Evolutionary conservation across 35 echinoderm and acorn worm genomes (phyloP), one percentile per base, ranked within the genome.

Genomic region (Ophiothrix spiculata): DNA sequence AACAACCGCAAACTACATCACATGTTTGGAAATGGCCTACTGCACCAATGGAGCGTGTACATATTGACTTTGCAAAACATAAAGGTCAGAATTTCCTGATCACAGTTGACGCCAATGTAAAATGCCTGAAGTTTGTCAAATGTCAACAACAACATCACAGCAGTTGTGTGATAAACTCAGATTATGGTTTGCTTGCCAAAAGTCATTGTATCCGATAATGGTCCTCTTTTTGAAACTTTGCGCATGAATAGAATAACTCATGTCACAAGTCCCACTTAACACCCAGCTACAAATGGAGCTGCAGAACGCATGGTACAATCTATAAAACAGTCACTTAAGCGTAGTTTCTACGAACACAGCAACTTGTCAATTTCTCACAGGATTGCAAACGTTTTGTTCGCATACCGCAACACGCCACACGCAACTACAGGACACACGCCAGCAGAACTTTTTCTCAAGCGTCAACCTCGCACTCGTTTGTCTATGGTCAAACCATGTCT

Each of bases 101-200:
- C 4, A 80, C 84, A 6, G 88, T 94, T 13, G 84, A 94, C 33
- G 78, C 83, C 25, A 80, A 87, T 75, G 80, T 36, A 32, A 90
- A 91, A 64, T 94, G 84, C 85, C 79, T 36, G 88, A 94, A 45
- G 88, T 90, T 29, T 69, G 89, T 64, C 25, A 38, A 17, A 93
- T 86, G 87, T 64, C 42, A 1, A 69, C 81, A 21, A 90, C 92
- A 28, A 94, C 88, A 38, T 77, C 81, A 12, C 28, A 23, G 0
- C 81, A 81, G 69, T 85, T 87, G 1, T 90, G 89, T 49, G 34
- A 41, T 33, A 87, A 75, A 80, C 74, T 93, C 76, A 28, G 83
- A 0, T 33, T 56, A 29, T 41, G 88, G 23, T 83, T 93, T 73
- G 76, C 86, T 35, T 90, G 25, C 92, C 88, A 2, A 33, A 56